Evolutionary conservation across 2,113 vertebrate species (phyloP), one percentile per base, ranked within the genome.

Genomic region (Xiphophorus hellerii): DNA sequence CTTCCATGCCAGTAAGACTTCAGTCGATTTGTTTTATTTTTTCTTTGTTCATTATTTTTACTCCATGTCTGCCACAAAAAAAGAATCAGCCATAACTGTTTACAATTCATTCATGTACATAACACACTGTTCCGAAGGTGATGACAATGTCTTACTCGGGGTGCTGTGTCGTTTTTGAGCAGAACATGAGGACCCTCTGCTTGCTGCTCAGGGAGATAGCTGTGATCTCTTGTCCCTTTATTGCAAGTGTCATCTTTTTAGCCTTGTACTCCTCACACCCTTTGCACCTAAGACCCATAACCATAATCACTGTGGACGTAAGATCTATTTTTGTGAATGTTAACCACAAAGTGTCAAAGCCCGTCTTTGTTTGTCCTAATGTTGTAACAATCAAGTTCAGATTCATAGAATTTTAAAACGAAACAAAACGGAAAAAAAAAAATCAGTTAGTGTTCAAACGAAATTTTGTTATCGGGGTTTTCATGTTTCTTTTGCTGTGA

Each of bases 281-380:
- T 92, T 93, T 93, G 89, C 90, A 94, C 93, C 93, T 90, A 92
- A 93, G 86, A 92, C 88, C 88, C 87, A 77, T 91, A 91, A 93
- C 91, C 90, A 92, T 92, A 83, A 94, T 94, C 93, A 94, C 93
- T 93, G 93, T 95, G 94, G 93, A 90, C 72, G 90, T 92, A 88
- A 92, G 84, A 77, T 92, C 84, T 92, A 89, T 93, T 93, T 90
- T 95, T 93, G 94, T 95, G 92, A 94, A 93, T 94, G 94, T 94
- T 86, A 82, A 88, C 92, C 92, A 94, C 92, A 93, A 92, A 90
- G 88, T 94, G 90, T 94, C 91, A 90, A 92, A 86, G 80, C 84
- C 90, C 90, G 91, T 88, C 89, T 88, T n/a, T 69, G 33, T 90
- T 92, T 89, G 84, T 93, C 90, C 90, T 91, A 75, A 93, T 93